A percentile compares a stretch with the other conserved stretches of the same genome.
These are phyloP conservation scores for Malurus splendens DNA, from an alignment of 2,797 vertebrate species.

Conservation along the genomic window DNA sequence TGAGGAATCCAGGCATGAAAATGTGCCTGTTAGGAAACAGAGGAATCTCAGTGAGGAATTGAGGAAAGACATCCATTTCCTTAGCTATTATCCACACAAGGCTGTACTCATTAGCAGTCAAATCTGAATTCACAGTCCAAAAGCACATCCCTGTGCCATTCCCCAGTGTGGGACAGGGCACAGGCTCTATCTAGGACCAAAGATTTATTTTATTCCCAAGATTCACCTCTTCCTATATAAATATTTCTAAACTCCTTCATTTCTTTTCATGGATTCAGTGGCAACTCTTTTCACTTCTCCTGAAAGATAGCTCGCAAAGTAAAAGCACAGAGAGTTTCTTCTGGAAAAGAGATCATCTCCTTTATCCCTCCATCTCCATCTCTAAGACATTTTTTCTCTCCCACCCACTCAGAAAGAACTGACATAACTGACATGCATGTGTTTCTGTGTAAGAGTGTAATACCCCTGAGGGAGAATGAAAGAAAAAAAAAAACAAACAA, in stretches of 20 bases:
- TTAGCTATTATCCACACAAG: not conserved
- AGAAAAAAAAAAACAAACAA: not conserved
- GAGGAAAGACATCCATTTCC: not conserved
- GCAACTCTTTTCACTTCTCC: not conserved
- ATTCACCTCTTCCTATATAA: not conserved
- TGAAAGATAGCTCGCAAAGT: not conserved
- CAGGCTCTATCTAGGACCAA: not conserved
- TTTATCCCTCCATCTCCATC: not conserved
- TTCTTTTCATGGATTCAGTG: not conserved
- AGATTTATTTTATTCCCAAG: not conserved
- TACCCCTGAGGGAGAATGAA: not conserved
- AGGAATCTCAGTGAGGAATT: accelerated
- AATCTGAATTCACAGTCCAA: not conserved
- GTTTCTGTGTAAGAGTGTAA: not conserved
- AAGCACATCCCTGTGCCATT: not conserved
- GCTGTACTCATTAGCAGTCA: not conserved
- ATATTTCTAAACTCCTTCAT: not conserved
- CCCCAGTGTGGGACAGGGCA: accelerated
- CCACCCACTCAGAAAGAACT: not conserved
- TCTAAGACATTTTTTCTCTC: not conserved
- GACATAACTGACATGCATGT: not conserved
- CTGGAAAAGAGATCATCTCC: not conserved
- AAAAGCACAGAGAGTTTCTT: not conserved
- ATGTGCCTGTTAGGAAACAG: not conserved
- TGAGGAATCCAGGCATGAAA: not conserved